Conservation (phyloP, 2,113 vertebrate genomes). For the Propithecus coquereli region DNA sequence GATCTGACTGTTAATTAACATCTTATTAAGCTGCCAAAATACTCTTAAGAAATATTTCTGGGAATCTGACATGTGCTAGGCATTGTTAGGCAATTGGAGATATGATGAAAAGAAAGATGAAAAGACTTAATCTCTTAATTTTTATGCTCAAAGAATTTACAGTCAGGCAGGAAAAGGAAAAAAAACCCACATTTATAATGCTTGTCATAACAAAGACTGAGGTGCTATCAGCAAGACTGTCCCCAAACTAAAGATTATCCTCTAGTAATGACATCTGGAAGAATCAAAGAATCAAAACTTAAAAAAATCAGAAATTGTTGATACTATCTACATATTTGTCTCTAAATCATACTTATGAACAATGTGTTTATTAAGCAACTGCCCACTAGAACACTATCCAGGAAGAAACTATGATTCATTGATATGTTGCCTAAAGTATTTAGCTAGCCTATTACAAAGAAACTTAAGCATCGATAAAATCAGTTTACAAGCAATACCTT, state of each 20-base stretch:
- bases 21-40: not conserved
- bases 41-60: not conserved
- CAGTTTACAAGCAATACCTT: not conserved
- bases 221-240: not conserved
- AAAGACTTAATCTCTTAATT: not conserved
- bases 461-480: not conserved
- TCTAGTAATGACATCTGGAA: not conserved
- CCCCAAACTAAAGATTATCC: not conserved
- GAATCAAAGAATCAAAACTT: slow-evolving; percentile 20
- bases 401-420: not conserved
- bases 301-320: not conserved
- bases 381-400: not conserved
- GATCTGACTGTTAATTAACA: not conserved
- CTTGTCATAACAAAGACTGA: not conserved
- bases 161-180: not conserved
- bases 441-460: not conserved
- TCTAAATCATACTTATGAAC: not conserved
- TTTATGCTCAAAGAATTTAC: not conserved
- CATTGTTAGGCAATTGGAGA: not conserved
- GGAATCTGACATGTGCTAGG: not conserved
- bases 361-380: not conserved
- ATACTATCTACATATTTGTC: not conserved
- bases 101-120: not conserved
- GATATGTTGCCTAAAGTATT: not conserved
- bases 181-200: not conserved